phyloP scores from a whole-genome alignment of 1,140 invertebrate species.

The Andricus grossulariae region DNA sequence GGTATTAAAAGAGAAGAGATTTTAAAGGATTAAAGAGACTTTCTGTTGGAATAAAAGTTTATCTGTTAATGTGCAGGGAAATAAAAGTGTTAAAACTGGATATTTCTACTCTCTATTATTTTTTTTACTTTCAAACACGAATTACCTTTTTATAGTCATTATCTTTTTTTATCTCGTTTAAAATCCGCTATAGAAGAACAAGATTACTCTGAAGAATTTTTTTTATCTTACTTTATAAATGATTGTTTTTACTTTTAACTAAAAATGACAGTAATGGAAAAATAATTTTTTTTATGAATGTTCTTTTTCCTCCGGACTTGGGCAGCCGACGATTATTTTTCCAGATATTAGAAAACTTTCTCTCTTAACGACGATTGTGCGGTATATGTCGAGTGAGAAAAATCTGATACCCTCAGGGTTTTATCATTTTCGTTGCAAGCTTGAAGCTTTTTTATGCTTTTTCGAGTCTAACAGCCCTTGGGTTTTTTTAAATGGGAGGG shows the following conservation, averaged over 20 bases:
- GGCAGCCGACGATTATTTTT: slow-evolving; percentile 37
- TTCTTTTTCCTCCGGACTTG: slow-evolving; percentile 22
- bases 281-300: slow-evolving; percentile 9
- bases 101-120: not conserved
- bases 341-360: not conserved
- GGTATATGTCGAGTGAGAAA: slow-evolving; percentile 48
- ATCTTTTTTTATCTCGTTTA: not conserved
- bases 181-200: not conserved
- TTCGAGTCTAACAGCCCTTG: slow-evolving; percentile 19
- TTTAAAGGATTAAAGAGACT: slow-evolving; percentile 26
- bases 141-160: slow-evolving; percentile 1
- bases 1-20: slow-evolving; percentile 26
- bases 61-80: slow-evolving; percentile 20
- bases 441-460: slow-evolving; percentile 38
- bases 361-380: slow-evolving; percentile 1
- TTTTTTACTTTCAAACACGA: not conserved
- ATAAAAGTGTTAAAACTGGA: slow-evolving; percentile 11
- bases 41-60: slow-evolving; percentile 24
- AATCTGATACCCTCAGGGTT: slow-evolving; percentile 59
- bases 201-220: not conserved
- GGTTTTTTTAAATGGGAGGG: not conserved
- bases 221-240: not conserved
- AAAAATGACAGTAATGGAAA: not conserved
- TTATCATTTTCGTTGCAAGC: slow-evolving; percentile 62
- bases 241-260: not conserved